Base-by-base conservation (phyloP, 2,113 vertebrate genomes). In the Tychaedon coryphoeus region DNA sequence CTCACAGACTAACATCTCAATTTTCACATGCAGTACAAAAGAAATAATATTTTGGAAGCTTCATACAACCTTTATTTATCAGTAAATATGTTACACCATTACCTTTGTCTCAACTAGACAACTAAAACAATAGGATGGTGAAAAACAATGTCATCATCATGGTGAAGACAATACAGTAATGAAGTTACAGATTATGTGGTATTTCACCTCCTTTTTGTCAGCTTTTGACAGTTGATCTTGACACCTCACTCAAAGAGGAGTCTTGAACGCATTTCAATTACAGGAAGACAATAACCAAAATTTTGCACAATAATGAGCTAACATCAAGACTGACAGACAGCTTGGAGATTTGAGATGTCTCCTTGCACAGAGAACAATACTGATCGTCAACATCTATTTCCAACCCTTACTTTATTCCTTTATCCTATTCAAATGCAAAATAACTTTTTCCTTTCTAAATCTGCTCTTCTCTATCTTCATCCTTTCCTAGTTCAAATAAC, bases 191-290 rank as follows among this genome's bases (percentile, higher is more conserved):
- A 66, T 76, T 66, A 47, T 10, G 19, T 26, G 34, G 6, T 72
- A 76, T 89, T 92, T 94, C 57, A 60, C 18, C 67, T 90, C 51
- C 51, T 88, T 93, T 95, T 40, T 53, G 60, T 23, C 8, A 8
- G 4, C 51, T 76, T 94, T 66, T 94, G 88, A 90, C 72, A 94
- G 79, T 47, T 86, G 50, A 91, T 79, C 67, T 93, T 90, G 54
- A 76, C 72, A 90, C 22, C 14, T 90, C 43, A 50, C 71, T 88
- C 64, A 86, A 64, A 76, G 40, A 80, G 19, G 19, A 90, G 25
- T 43, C 76, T 74, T 90, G 53, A 83, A 38, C 6, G 19, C n/a
- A 45, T 70, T 86, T 83, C 72, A 88, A 47, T 88, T 65, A 66
- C 34, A 67, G 31, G 40, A 66, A 86, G 45, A 91, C 93, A 87